phyloP scores from a whole-genome alignment of 2,797 vertebrate species.

The Enteromius thamalakanensis region DNA sequence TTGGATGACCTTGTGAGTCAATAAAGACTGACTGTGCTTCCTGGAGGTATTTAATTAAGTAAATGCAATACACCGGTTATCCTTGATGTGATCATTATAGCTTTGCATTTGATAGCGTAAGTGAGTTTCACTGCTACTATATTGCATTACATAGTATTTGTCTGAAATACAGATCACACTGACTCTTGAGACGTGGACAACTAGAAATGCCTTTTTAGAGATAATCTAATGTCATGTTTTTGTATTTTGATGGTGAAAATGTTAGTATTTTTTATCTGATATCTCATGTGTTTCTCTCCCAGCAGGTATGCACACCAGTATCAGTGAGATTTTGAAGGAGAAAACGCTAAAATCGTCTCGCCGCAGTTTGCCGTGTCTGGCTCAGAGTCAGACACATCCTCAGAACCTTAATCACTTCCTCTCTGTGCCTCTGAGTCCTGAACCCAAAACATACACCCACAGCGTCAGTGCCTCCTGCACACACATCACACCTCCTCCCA shows the following conservation, averaged over 20 bases:
- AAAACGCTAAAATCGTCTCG: constrained; percentile 92
- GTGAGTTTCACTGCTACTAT: background rate
- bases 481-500: constrained; percentile 72
- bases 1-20: constrained; percentile 12
- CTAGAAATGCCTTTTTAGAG: background rate
- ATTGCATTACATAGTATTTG: constrained; percentile 20
- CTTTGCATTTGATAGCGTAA: background rate
- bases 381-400: constrained; percentile 91
- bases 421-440: constrained; percentile 80
- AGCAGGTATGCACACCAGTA: constrained; percentile 95
- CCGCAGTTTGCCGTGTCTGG: constrained; percentile 91
- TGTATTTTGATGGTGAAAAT: background rate
- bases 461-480: constrained; percentile 78
- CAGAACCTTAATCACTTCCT: constrained; percentile 91
- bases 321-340: constrained; percentile 94
- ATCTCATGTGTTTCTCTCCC: constrained; percentile 48
- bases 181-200: background rate
- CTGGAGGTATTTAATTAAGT: constrained; percentile 20
- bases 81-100: background rate
- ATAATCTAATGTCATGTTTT: background rate
- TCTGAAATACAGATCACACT: background rate
- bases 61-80: constrained; percentile 1
- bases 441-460: constrained; percentile 70
- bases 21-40: background rate
- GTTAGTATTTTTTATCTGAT: background rate